phyloP scores from a whole-genome alignment of 1,140 invertebrate species.

The Caenorhabditis latens region DNA sequence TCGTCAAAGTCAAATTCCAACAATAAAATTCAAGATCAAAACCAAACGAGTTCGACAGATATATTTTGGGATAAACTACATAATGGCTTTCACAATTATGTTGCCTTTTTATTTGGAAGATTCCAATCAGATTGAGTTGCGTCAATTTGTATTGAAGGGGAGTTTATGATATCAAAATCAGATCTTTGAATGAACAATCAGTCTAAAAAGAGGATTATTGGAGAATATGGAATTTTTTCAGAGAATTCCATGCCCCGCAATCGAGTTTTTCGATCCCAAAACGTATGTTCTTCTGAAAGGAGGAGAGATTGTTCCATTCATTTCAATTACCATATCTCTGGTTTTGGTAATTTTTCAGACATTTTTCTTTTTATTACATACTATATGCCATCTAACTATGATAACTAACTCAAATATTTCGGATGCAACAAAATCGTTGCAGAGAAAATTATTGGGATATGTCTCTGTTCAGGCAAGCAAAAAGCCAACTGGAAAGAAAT shows the following conservation, averaged over 20 bases:
- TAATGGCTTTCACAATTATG: background rate
- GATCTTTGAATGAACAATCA: too few relatives aligned
- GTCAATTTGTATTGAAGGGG: slow-evolving; percentile 16
- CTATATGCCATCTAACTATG: background rate
- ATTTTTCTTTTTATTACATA: slow-evolving; percentile 1
- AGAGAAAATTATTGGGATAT: background rate
- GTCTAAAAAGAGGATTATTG: background rate
- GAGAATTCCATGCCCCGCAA: slow-evolving; percentile 1
- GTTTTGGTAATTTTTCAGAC: background rate
- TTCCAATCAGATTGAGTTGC: slow-evolving; percentile 5
- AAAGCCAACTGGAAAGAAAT: too few relatives aligned
- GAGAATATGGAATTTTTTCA: background rate
- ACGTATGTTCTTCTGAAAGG: background rate
- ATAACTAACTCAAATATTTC: background rate
- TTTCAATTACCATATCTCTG: background rate
- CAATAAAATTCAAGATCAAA: slow-evolving; percentile 26
- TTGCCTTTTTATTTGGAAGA: slow-evolving; percentile 23
- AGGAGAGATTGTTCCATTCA: background rate
- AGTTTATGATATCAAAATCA: background rate
- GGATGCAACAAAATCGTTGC: background rate
- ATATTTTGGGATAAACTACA: background rate
- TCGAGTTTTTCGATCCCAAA: slow-evolving; percentile 20
- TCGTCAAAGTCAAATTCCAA: slow-evolving; percentile 39
- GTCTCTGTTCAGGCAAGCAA: background rate
- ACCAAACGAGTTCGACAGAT: background rate